Conservation (phyloP, 2,113 vertebrate genomes). For the Oreochromis spilurus region DNA sequence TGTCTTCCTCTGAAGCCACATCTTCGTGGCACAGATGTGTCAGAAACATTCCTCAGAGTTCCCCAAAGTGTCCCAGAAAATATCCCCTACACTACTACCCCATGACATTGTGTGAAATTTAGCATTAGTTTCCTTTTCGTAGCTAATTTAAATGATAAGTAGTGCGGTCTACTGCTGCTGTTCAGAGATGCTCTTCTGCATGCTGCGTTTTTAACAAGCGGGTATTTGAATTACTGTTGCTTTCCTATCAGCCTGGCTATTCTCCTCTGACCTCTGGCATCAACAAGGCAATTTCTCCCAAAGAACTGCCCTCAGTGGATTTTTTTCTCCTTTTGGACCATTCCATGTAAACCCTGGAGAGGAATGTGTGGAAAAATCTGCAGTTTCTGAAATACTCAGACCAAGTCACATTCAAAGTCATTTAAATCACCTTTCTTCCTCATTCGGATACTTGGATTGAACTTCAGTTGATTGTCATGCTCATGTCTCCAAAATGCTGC, state of each 20-base stretch:
- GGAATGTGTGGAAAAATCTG: not conserved
- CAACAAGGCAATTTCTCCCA: not conserved
- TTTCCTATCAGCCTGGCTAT: not conserved
- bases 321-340: not conserved
- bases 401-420: not conserved
- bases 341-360: not conserved
- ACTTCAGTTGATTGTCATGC: not conserved
- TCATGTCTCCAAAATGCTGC: not conserved
- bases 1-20: not conserved
- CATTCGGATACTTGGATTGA: not conserved
- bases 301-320: not conserved
- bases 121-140: not conserved
- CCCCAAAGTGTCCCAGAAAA: not conserved
- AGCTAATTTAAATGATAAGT: not conserved
- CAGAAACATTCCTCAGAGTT: not conserved
- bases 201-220: rapidly evolving
- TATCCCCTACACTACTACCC: not conserved
- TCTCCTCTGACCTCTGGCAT: not conserved
- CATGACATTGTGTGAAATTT: not conserved
- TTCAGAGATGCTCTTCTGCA: not conserved
- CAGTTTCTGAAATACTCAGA: not conserved
- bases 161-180: not conserved
- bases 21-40: not conserved
- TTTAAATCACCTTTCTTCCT: rapidly evolving
- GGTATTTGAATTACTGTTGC: not conserved